Evolutionary conservation across 2,797 vertebrate genomes (phyloP), one percentile per base, ranked within the genome.

Genomic region (Anguilla marmorata): DNA sequence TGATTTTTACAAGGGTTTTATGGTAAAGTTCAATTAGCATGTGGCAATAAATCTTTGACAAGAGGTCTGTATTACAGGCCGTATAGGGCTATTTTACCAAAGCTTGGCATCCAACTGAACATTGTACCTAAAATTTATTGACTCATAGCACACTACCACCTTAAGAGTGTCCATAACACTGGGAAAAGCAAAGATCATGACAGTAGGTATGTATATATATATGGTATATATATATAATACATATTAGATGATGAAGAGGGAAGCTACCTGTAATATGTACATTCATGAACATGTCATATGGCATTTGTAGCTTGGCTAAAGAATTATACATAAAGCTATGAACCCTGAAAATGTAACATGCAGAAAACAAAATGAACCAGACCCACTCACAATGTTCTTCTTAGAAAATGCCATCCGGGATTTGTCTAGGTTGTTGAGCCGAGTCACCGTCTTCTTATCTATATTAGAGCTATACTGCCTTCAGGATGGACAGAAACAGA

Each of bases 361-460:
- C 19, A 2, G 16, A 12, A 4, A 45, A 6, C 14, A 6, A 41
- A 21, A 41, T 72, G 14, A 21, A 79, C 33, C 33, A 41, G 14
- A 79, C 0, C 1, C 1, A 94, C 96, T 93, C 92, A 99, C 98
- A 56, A 98, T 93, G 88, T 94, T 98, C 90, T 94, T 96, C 88
- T 95, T 96, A 87, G 98, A 94, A 50, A 96, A 96, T 84, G 96
- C 97, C 45, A 86, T 95, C 86, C 97, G 94, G 91, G 94, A 96
- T 89, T 93, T 95, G 91, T 99, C 98, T 54, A 99, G 94, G 87
- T 92, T 92, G 90, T 99, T 99, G 86, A 98, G 97, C 79, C 95
- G 94, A 7, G 90, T 93, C 93, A 97, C 96, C 0, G 95, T 94
- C 92, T 95, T 97, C 89, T 90, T 95, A 79, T 97, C 97, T 54